These are phyloP conservation scores for Cnemophilus loriae DNA, from an alignment of 2,113 vertebrate species.

Conservation along the genomic window DNA sequence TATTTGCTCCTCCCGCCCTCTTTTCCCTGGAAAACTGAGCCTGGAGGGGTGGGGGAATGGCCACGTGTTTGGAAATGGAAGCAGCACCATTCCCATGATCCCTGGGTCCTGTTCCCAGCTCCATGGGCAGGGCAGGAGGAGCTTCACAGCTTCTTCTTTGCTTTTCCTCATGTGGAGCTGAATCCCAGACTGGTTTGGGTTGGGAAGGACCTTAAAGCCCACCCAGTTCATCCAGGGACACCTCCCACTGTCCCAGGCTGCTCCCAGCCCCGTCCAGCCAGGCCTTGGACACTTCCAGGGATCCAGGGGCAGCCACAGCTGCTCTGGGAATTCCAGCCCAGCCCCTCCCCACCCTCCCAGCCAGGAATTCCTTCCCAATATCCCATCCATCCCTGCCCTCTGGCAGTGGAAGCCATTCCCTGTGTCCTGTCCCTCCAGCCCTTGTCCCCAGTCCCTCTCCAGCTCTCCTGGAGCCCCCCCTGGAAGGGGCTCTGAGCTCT, in stretches of 20 bases:
- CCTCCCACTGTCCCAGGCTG: accelerated
- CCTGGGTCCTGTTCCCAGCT: not conserved
- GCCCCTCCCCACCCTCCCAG: too few relatives aligned
- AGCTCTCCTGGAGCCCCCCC: not conserved
- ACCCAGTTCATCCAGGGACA: not conserved
- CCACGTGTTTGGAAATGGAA: not conserved
- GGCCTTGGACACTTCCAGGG: not conserved
- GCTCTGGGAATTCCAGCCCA: not conserved
- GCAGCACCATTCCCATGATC: not conserved
- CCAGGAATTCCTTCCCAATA: not conserved
- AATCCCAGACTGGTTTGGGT: not conserved
- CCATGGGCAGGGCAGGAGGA: not conserved
- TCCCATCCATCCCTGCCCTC: not conserved
- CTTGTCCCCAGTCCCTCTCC: not conserved
- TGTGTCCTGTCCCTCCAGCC: not conserved
- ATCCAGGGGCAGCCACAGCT: not conserved
- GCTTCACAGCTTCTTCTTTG: not conserved
- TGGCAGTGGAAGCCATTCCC: not conserved
- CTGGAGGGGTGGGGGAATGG: accelerated
- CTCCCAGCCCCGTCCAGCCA: not conserved
- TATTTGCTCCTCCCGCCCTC: not conserved
- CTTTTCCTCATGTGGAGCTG: not conserved
- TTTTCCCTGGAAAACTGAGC: not conserved
- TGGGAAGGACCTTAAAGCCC: not conserved
- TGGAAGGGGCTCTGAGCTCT: not conserved